These are phyloP conservation scores for Porites rus DNA, from an alignment of 92 coral and sea anemone genomes.

Conservation along the genomic window DNA sequence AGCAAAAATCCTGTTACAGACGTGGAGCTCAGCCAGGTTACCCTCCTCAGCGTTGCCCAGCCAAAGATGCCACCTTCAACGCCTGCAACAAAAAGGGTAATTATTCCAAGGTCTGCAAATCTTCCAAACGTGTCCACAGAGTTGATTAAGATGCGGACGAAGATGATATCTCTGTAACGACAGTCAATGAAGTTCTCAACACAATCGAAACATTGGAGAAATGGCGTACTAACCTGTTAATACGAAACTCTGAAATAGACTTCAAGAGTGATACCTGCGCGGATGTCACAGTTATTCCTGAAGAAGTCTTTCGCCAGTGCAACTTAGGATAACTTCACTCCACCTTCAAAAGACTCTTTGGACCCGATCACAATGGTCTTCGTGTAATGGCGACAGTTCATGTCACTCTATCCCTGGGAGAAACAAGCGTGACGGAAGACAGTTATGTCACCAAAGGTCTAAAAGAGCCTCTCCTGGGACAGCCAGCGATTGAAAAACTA, in stretches of 20 bases:
- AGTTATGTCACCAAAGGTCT: too few species aligned
- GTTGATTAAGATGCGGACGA: too few species aligned
- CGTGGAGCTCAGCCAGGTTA: not conserved
- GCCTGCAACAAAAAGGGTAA: not conserved
- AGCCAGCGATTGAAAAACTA: conserved; percentile 46
- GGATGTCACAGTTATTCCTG: not conserved
- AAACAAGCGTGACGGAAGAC: too few species aligned
- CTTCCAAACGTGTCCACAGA: too few species aligned
- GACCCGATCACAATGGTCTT: not conserved
- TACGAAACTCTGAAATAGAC: conserved; percentile 7
- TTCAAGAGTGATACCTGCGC: conserved; percentile 55
- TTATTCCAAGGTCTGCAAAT: too few species aligned
- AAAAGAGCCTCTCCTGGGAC: not conserved
- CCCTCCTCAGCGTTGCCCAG: not conserved
- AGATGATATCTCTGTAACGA: not conserved
- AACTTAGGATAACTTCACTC: conserved; percentile 15
- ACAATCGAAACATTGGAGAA: not conserved
- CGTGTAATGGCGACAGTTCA: too few species aligned
- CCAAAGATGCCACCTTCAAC: conserved; percentile 12
- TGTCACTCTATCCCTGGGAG: too few species aligned
- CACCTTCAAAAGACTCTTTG: conserved; percentile 28
- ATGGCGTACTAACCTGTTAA: not conserved
- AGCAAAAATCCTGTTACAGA: not conserved
- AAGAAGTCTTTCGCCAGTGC: not conserved
- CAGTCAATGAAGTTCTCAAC: conserved; percentile 5